Conservation (phyloP, 2,797 vertebrate species). For the Lepilemur ruficaudatus region DNA sequence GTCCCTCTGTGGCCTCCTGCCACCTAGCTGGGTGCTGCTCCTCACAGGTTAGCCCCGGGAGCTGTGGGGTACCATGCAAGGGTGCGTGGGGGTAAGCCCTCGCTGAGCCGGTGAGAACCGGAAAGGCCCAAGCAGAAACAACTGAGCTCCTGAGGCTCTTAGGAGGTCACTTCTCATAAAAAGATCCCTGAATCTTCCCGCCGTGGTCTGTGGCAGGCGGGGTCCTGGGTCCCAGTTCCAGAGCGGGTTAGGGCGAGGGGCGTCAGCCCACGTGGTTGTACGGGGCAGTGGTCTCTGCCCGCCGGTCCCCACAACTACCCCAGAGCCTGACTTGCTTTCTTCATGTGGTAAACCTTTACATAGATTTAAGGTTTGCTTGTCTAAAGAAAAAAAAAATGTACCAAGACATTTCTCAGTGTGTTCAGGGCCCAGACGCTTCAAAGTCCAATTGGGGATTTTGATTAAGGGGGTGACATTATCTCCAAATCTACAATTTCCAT, state of each 20-base stretch:
- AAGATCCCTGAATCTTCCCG: too few species aligned
- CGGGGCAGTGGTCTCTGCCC: neutral
- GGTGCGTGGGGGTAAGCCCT: neutral
- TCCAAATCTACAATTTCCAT: fast-evolving
- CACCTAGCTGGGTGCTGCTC: slow-evolving; percentile 79
- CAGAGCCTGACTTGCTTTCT: neutral
- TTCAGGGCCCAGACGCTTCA: neutral
- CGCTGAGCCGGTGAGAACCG: neutral
- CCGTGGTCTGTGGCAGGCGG: neutral
- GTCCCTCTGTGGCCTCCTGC: neutral
- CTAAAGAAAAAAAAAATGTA: neutral
- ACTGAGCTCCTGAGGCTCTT: neutral
- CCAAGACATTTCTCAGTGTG: neutral
- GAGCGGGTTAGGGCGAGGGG: too few species aligned
- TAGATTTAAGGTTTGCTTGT: neutral
- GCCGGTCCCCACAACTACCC: fast-evolving
- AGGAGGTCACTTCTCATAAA: neutral
- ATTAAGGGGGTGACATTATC: neutral
- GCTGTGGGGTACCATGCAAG: slow-evolving; percentile 90
- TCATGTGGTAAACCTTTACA: neutral
- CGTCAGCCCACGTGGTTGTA: neutral
- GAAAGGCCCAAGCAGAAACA: neutral
- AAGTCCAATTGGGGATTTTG: neutral
- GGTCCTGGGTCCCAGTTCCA: neutral
- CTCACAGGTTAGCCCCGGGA: slow-evolving; percentile 90